Evolutionary conservation across 2,888 invertebrate species (phyloP).

Genomic region (Andrena chrysosceles): DNA sequence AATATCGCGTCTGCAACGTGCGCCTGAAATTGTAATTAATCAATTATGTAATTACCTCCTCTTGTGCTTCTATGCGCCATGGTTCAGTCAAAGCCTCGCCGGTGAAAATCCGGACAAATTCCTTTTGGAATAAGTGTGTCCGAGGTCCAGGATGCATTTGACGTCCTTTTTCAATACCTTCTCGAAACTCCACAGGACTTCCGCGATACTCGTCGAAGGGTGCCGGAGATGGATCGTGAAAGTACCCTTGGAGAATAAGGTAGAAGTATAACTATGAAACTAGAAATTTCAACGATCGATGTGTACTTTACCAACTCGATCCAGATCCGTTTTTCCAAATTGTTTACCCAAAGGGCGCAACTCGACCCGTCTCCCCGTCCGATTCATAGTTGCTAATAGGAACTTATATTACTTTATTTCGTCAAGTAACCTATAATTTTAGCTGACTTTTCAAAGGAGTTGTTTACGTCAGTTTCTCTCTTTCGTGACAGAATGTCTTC

Average conservation of each 20-base stretch:
- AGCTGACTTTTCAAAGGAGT: too few species aligned
- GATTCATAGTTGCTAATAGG: constrained; percentile 9
- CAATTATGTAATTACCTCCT: constrained; percentile 49
- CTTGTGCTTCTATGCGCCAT: constrained; percentile 44
- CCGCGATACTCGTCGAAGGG: constrained; percentile 70
- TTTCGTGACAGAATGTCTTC: not conserved
- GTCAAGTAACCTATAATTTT: constrained; percentile 47
- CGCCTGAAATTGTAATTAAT: not conserved
- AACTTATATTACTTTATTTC: constrained; percentile 1
- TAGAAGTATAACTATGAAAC: not conserved
- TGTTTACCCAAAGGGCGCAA: constrained; percentile 31
- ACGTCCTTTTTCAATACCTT: constrained; percentile 61
- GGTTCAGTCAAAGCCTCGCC: constrained; percentile 81
- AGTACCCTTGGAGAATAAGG: constrained; percentile 72
- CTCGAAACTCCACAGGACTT: constrained; percentile 52
- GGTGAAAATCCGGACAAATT: constrained; percentile 84
- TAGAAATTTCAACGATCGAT: constrained; percentile 10
- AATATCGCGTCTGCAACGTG: too few species aligned
- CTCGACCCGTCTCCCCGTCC: not conserved
- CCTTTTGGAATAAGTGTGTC: constrained; percentile 84
- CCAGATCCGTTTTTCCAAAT: constrained; percentile 76
- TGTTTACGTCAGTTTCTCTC: not conserved
- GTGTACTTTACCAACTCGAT: constrained; percentile 76
- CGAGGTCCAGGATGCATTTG: constrained; percentile 69
- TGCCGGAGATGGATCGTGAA: constrained; percentile 72